These are phyloP conservation scores for Caenorhabditis macrosperma DNA, from an alignment of 2,888 invertebrate species.

Conservation along the genomic window DNA sequence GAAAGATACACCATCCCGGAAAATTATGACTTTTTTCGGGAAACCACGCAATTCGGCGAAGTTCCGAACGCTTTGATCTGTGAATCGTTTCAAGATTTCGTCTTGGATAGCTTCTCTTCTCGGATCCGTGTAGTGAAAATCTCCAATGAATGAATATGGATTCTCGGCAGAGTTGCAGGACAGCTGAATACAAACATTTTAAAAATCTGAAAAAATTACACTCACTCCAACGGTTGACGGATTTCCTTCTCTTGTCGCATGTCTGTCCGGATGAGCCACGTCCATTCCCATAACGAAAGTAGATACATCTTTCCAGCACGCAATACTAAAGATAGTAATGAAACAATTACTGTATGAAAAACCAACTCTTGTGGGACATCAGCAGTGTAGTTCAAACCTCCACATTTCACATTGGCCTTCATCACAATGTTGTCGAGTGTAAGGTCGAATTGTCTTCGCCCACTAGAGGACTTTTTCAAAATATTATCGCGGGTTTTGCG, in stretches of 20 bases:
- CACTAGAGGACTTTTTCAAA: conserved; percentile 10
- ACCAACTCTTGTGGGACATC: conserved; percentile 55
- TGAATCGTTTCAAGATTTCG: conserved; percentile 50
- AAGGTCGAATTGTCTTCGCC: conserved; percentile 27
- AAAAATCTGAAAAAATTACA: not conserved
- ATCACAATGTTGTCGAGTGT: conserved; percentile 59
- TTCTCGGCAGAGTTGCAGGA: conserved; percentile 56
- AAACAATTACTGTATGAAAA: not conserved
- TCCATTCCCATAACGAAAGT: conserved; percentile 58
- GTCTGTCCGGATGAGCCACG: conserved; percentile 56
- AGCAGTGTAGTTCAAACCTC: conserved; percentile 60
- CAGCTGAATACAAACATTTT: conserved; percentile 16
- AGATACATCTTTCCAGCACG: conserved; percentile 31
- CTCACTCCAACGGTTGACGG: conserved; percentile 58
- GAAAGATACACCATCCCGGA: conserved; percentile 58
- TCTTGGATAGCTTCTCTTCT: conserved; percentile 49
- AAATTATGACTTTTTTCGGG: conserved; percentile 55
- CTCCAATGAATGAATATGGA: conserved; percentile 57
- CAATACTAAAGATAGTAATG: conserved; percentile 31
- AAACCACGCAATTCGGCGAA: conserved; percentile 45
- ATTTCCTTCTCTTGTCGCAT: conserved; percentile 34
- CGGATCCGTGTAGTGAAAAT: conserved; percentile 56
- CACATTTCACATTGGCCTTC: conserved; percentile 58
- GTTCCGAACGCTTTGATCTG: conserved; percentile 25
- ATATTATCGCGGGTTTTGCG: conserved; percentile 43